A percentile compares a stretch with the other conserved stretches of the same genome.
Evolutionary conservation across 2,113 vertebrate species (phyloP).

Genomic region (Pelodiscus sinensis): DNA sequence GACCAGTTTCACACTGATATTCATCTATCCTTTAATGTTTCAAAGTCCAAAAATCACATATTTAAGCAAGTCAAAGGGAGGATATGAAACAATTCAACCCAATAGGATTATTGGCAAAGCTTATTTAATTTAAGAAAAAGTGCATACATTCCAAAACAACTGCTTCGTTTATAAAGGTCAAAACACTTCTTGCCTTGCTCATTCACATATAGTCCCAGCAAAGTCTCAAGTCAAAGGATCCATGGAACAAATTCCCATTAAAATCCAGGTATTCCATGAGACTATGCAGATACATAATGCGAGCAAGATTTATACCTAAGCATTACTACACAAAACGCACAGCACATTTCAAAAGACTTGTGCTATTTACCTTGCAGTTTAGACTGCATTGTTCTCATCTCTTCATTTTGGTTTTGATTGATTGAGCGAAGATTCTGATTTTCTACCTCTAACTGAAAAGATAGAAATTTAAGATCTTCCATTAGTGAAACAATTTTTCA

Average conservation of each 20-base stretch:
- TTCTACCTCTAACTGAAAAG: constrained; percentile 91
- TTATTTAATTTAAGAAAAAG: neutral
- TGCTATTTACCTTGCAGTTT: constrained; percentile 86
- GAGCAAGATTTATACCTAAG: neutral
- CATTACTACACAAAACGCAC: neutral
- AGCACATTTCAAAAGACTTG: constrained; percentile 10
- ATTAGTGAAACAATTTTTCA: neutral
- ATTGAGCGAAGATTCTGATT: constrained; percentile 90
- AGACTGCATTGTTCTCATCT: constrained; percentile 87
- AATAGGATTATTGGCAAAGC: neutral
- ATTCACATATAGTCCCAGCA: neutral
- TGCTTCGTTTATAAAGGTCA: neutral
- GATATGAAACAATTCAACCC: neutral
- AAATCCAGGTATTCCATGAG: constrained; percentile 1
- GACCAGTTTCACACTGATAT: neutral
- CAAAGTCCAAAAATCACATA: neutral
- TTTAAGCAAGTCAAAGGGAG: neutral
- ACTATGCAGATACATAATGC: neutral
- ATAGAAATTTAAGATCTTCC: constrained; percentile 60
- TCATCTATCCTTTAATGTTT: neutral
- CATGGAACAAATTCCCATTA: neutral
- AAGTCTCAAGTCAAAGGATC: neutral
- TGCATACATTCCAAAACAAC: rapidly evolving
- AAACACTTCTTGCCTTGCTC: neutral
- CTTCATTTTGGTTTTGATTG: constrained; percentile 89